phyloP scores from a whole-genome alignment of 2,797 vertebrate genomes.

The Oophaga sylvatica region DNA sequence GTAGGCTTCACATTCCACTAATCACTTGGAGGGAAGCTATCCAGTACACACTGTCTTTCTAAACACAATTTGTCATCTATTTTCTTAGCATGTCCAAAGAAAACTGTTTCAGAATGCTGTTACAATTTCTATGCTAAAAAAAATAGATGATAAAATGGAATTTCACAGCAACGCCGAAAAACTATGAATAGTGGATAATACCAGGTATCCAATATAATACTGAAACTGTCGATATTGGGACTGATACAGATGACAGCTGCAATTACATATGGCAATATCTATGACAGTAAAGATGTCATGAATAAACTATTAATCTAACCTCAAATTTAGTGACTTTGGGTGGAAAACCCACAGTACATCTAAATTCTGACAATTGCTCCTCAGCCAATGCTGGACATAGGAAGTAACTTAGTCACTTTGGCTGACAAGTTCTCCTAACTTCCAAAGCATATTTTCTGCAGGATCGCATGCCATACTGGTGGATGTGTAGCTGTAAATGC shows the following conservation, averaged over 20 bases:
- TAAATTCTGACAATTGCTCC: neutral
- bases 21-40: constrained; percentile 22
- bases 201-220: too few relatives aligned
- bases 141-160: neutral
- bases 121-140: neutral
- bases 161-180: neutral
- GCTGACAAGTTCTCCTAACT: too few relatives aligned
- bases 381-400: neutral
- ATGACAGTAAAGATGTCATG: neutral
- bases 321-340: neutral
- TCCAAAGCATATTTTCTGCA: too few relatives aligned
- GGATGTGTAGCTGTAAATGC: too few relatives aligned
- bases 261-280: too few relatives aligned
- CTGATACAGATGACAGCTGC: too few relatives aligned
- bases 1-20: constrained; percentile 32
- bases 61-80: constrained; percentile 44
- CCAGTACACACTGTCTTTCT: constrained; percentile 46
- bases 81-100: constrained; percentile 5
- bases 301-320: neutral
- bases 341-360: too few relatives aligned
- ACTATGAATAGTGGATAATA: too few relatives aligned
- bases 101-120: neutral
- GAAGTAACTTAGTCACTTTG: neutral
- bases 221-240: too few relatives aligned
- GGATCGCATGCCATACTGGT: too few relatives aligned